Evolutionary conservation across 2,888 invertebrate species (phyloP).

Genomic region (Acanthopleura granulata): DNA sequence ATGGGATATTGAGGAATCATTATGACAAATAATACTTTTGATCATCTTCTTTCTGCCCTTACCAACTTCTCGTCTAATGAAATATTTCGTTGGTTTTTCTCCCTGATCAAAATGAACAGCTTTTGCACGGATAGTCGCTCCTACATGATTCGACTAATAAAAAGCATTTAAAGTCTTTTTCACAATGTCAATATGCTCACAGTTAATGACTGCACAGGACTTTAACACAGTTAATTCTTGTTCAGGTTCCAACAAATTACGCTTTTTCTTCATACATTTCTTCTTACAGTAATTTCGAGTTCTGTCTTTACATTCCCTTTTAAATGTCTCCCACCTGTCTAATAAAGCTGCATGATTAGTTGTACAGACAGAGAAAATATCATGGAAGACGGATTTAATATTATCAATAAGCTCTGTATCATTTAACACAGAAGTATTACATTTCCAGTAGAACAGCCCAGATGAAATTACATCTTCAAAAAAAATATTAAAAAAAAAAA

Average conservation of each 20-base stretch:
- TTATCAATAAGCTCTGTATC: not conserved
- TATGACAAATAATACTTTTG: not conserved
- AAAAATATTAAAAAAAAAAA: too few species aligned
- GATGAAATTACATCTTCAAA: constrained; percentile 1
- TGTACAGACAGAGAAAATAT: not conserved
- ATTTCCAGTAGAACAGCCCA: not conserved
- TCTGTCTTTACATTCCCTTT: not conserved
- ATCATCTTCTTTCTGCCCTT: constrained; percentile 4
- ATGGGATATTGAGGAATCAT: not conserved
- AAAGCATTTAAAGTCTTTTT: not conserved
- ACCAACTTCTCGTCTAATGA: constrained; percentile 3
- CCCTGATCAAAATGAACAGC: not conserved
- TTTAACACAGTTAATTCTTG: not conserved
- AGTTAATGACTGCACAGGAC: not conserved
- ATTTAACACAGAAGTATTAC: not conserved
- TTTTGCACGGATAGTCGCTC: not conserved
- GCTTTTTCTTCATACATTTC: not conserved
- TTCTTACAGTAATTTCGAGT: not conserved
- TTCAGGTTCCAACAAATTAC: not conserved
- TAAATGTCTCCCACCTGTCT: not conserved
- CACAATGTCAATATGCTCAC: not conserved
- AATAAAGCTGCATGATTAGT: not conserved
- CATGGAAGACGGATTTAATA: not conserved
- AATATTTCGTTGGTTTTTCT: constrained; percentile 13
- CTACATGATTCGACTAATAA: not conserved